These are phyloP conservation scores for Agrypnia vestita DNA, from an alignment of 1,140 invertebrate genomes.

Conservation along the genomic window DNA sequence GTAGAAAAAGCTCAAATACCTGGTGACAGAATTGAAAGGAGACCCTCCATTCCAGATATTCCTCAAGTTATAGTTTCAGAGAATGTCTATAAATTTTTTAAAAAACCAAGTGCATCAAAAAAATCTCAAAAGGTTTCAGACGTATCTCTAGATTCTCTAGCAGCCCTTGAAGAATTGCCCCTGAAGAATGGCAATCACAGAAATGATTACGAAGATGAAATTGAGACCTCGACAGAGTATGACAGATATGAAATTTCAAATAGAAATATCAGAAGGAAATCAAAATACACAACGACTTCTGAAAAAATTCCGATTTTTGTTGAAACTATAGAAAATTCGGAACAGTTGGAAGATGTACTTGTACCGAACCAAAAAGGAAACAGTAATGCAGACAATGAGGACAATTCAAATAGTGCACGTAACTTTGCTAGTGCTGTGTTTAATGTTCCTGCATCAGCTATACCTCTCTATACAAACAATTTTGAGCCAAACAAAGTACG, in stretches of 20 bases:
- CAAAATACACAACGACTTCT: background rate
- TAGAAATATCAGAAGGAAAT: slow-evolving; percentile 1
- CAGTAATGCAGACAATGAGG: background rate
- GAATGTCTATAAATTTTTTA: background rate
- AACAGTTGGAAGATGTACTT: slow-evolving; percentile 2
- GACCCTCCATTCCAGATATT: background rate
- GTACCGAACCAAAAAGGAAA: background rate
- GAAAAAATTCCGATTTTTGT: slow-evolving; percentile 21
- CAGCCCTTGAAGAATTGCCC: slow-evolving; percentile 19
- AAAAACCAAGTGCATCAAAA: slow-evolving; percentile 21
- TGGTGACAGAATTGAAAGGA: background rate
- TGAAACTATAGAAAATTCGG: slow-evolving; percentile 6
- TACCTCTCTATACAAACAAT: slow-evolving; percentile 35
- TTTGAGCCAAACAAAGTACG: slow-evolving; percentile 22
- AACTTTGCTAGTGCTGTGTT: slow-evolving; percentile 41
- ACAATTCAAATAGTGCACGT: background rate
- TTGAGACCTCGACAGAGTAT: slow-evolving; percentile 29
- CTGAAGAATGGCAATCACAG: slow-evolving; percentile 5
- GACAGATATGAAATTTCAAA: slow-evolving; percentile 30
- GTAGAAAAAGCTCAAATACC: slow-evolving; percentile 18
- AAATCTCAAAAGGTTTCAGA: slow-evolving; percentile 18
- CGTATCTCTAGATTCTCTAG: slow-evolving; percentile 6
- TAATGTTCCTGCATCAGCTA: slow-evolving; percentile 37
- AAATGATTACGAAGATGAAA: slow-evolving; percentile 48
- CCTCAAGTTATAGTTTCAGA: background rate